Evolutionary conservation across 1,140 invertebrate species (phyloP).

Genomic region (Eciton burchellii): DNA sequence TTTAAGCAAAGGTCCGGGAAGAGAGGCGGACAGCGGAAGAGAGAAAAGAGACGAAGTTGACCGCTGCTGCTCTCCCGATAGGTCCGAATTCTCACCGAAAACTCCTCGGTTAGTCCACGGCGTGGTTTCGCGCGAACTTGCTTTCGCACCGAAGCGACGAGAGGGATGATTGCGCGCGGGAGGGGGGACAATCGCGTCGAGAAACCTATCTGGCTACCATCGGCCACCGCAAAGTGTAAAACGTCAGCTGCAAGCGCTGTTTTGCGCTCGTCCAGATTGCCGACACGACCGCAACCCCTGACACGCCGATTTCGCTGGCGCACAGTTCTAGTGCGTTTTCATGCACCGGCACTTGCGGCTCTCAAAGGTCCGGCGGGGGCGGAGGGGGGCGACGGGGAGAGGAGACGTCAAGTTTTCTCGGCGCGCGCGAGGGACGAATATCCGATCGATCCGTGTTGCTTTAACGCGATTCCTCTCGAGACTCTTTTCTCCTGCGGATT

Average conservation of each 20-base stretch:
- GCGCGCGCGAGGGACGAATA: background rate
- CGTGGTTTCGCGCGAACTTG: slow-evolving; percentile 37
- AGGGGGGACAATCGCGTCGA: slow-evolving; percentile 58
- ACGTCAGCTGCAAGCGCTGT: slow-evolving; percentile 75
- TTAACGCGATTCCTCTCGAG: background rate
- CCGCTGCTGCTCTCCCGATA: slow-evolving; percentile 8
- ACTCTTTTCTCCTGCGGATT: slow-evolving; percentile 10
- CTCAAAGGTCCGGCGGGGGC: slow-evolving; percentile 36
- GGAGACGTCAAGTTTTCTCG: background rate
- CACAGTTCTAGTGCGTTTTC: slow-evolving; percentile 63
- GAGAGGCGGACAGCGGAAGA: background rate
- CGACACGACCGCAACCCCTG: slow-evolving; percentile 62
- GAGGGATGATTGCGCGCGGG: slow-evolving; percentile 41
- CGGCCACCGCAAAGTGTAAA: slow-evolving; percentile 74
- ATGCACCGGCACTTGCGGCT: slow-evolving; percentile 56
- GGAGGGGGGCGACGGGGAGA: background rate
- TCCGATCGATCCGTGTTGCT: background rate
- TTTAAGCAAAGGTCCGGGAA: slow-evolving; percentile 22
- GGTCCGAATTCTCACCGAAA: slow-evolving; percentile 50
- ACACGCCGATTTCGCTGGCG: slow-evolving; percentile 46
- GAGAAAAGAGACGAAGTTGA: too few species aligned
- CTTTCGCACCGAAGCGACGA: slow-evolving; percentile 33
- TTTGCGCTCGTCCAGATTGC: slow-evolving; percentile 72
- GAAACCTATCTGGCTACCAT: slow-evolving; percentile 61
- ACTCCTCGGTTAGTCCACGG: slow-evolving; percentile 31